Percentiles rank a stretch among this genome's conserved stretches.
Conservation (phyloP, 2,113 vertebrate species). For the Thymallus thymallus region DNA sequence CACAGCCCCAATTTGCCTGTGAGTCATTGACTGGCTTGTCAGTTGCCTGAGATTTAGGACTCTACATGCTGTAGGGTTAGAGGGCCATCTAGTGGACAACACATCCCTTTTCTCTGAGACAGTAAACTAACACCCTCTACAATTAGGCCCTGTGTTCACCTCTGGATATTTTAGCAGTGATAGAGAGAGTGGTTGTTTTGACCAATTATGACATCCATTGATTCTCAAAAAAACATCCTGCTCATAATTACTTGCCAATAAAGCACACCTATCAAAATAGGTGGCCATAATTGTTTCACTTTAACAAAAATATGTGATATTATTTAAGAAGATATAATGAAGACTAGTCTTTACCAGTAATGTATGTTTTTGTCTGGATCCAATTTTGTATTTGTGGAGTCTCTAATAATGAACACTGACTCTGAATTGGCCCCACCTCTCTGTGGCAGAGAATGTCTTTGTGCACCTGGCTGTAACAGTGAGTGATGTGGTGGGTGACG, state of each 20-base stretch:
- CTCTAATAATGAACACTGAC: no score
- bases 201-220: background rate
- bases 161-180: background rate
- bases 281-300: no score
- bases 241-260: no score
- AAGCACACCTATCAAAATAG: no score
- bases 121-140: slow-evolving; percentile 27
- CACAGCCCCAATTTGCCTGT: background rate
- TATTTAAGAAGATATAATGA: no score
- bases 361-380: no score
- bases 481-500: background rate
- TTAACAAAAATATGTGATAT: no score
- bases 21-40: background rate
- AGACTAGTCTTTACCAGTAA: no score
- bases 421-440: no score
- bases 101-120: background rate
- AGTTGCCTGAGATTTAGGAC: background rate
- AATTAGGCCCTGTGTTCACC: background rate
- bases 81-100: slow-evolving; percentile 54
- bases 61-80: background rate
- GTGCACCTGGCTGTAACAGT: no score
- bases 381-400: no score
- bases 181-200: background rate
- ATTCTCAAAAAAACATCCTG: background rate
- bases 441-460: no score